phyloP scores from a whole-genome alignment of 2,888 invertebrate genomes.

The Gerris lacustris region DNA sequence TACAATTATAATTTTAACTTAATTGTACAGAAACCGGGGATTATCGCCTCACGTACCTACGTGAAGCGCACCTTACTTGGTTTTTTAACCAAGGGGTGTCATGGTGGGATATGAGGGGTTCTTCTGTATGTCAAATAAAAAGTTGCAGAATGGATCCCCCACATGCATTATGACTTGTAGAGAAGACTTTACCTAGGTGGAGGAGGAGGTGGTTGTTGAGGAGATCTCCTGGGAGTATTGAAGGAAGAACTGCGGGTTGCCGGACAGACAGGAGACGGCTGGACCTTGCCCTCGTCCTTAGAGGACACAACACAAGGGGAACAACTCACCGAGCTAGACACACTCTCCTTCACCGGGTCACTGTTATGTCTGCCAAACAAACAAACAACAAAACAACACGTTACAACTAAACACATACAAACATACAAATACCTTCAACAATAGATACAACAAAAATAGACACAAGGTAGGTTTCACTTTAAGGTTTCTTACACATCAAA shows the following conservation, averaged over 20 bases:
- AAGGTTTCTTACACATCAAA: no score
- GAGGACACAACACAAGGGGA: slow-evolving; percentile 4
- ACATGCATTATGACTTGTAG: background rate
- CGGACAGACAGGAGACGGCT: slow-evolving; percentile 10
- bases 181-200: slow-evolving; percentile 32
- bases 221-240: slow-evolving; percentile 32
- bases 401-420: background rate
- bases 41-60: no score
- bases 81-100: no score
- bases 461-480: no score
- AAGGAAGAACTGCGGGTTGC: slow-evolving; percentile 27
- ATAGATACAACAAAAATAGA: background rate
- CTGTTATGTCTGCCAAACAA: slow-evolving; percentile 43
- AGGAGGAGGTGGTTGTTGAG: slow-evolving; percentile 34
- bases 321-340: slow-evolving; percentile 33
- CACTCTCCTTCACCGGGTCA: slow-evolving; percentile 50
- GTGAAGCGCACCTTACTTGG: no score
- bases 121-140: no score
- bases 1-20: no score
- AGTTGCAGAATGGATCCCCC: background rate
- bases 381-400: background rate
- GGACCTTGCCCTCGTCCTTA: background rate
- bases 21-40: no score
- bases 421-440: background rate
- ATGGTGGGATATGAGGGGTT: no score